Conservation (phyloP, 2,797 vertebrate genomes). For the Parauchenoglanis punctatus region DNA sequence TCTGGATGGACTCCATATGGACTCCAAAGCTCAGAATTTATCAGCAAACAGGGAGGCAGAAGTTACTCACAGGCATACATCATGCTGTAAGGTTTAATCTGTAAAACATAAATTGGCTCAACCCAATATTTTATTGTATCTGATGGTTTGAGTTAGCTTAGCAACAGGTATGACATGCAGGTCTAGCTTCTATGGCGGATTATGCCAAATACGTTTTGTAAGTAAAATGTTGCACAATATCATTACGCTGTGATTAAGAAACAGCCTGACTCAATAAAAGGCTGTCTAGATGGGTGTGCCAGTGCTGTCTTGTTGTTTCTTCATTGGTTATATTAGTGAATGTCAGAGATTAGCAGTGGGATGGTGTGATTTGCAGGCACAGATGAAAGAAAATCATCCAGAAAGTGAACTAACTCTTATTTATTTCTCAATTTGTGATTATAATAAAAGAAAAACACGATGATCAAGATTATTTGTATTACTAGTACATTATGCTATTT, state of each 20-base stretch:
- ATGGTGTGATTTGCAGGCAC: background rate
- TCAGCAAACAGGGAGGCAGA: constrained; percentile 30
- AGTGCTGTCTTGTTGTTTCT: background rate
- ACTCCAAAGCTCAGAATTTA: constrained; percentile 34
- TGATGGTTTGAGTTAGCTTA: background rate
- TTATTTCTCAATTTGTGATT: background rate
- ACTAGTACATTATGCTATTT: background rate
- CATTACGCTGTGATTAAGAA: background rate
- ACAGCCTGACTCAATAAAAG: background rate
- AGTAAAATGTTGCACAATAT: background rate
- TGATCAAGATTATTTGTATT: background rate
- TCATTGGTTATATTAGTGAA: background rate
- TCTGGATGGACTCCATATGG: constrained; percentile 59
- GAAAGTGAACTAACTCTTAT: background rate
- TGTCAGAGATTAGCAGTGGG: background rate
- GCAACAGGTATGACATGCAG: background rate
- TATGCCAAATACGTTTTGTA: background rate
- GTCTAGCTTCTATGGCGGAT: background rate
- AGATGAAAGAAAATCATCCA: background rate
- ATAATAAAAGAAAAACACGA: background rate
- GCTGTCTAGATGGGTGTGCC: background rate
- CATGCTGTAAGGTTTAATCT: constrained; percentile 50
- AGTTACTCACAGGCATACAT: constrained; percentile 43
- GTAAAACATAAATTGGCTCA: constrained; percentile 14
- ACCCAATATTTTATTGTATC: constrained; percentile 52